A percentile compares a stretch with the other conserved stretches of the same genome.
Evolutionary conservation across 2,797 vertebrate genomes (phyloP).

Genomic region (Lepus oiostolus): DNA sequence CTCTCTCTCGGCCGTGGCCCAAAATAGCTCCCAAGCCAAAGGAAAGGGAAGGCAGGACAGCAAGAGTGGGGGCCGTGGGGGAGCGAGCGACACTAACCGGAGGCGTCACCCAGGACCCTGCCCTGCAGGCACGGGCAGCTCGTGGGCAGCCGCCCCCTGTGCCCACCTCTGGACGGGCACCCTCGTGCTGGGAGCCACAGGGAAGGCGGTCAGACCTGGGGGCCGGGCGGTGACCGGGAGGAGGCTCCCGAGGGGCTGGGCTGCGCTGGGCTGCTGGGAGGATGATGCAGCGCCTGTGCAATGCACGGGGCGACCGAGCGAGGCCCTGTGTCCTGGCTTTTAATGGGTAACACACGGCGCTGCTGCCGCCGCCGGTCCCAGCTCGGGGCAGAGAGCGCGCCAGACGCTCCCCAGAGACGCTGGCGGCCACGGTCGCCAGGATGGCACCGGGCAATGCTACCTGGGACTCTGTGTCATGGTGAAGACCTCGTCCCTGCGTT

Average conservation of each 20-base stretch:
- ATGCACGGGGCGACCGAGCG: neutral
- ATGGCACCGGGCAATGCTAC: too few species aligned
- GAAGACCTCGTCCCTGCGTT: neutral
- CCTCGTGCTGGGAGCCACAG: too few species aligned
- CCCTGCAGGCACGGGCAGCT: too few species aligned
- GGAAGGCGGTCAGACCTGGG: too few species aligned
- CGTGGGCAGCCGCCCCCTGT: too few species aligned
- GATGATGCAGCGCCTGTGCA: neutral
- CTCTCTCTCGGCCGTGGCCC: constrained; percentile 89
- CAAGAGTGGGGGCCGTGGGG: constrained; percentile 68
- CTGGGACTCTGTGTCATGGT: neutral
- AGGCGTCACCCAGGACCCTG: too few species aligned
- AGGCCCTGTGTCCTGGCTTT: neutral
- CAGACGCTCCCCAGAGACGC: too few species aligned
- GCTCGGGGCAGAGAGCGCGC: neutral
- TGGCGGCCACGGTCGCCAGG: neutral
- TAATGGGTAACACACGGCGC: neutral
- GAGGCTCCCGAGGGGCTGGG: too few species aligned
- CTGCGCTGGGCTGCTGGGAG: neutral
- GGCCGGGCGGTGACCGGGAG: too few species aligned
- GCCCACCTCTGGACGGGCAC: too few species aligned
- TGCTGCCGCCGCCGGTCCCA: rapidly evolving
- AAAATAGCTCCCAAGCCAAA: constrained; percentile 86
- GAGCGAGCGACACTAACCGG: neutral
- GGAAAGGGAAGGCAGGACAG: constrained; percentile 59